Base-by-base conservation (phyloP, 2,113 vertebrate species). In the Seriola rivoliana region DNA sequence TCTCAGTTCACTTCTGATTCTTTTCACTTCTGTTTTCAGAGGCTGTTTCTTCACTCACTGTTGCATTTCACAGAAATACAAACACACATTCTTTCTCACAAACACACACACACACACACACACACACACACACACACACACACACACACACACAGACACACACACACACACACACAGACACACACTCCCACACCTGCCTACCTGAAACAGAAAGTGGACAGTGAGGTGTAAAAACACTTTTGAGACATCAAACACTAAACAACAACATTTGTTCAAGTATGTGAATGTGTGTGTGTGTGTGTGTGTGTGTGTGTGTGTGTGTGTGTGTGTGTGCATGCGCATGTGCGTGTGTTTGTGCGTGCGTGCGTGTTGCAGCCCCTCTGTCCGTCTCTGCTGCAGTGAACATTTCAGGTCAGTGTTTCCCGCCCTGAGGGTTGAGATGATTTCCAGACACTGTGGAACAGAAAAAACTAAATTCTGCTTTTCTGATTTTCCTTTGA, bases 11-110 rank as follows among this genome's bases (percentile, higher is more conserved):
- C 48, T 21, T 52, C 44, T 21, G 29, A 17, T 19, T 74, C 70
- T 3, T 74, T 42, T 86, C 73, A 40, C 44, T 81, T 89, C 68
- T 84, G 0, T 63, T 81, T 78, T 81, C 69, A 25, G 19, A 9
- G 7, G 1, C 58, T 13, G 13, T 46, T 85, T 75, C 74, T 79
- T 25, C 11, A 17, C 63, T 60, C 0, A 0, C 0, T 2, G 11
- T 3, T 2, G 0, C 60, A 23, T 84, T 81, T 81, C 69, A 62
- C 23, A 62, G 72, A 80, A 88, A 65, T 62, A 16, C 46, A 48
- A 1, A 46, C 32, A 21, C 4, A 32, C 54, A 13, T 10, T 48
- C n/a, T 32, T 40, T 46, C 58, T n/a, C 57, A 46, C 55, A 59
- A 23, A 60, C 69, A 58, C 69, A 62, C 50, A 29, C 70, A 50